Evolutionary conservation across 2,113 vertebrate genomes (phyloP).

Genomic region (Urocitellus parryii): DNA sequence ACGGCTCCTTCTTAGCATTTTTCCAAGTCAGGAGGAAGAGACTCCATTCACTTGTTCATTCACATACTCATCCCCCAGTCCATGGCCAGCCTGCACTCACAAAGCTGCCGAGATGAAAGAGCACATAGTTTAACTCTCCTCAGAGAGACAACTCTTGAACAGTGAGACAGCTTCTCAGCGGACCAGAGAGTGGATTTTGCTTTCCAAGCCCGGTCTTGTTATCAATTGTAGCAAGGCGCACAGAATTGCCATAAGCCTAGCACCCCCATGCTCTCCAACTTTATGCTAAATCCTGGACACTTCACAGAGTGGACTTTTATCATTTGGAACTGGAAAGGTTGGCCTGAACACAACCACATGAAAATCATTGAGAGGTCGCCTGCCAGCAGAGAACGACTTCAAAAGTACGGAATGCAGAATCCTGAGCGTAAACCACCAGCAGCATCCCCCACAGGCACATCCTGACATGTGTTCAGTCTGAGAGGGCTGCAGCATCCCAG

Average conservation of each 20-base stretch:
- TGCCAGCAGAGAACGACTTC: constrained; percentile 74
- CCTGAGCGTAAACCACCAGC: constrained; percentile 80
- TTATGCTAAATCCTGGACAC: constrained; percentile 59
- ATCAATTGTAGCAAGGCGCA: neutral
- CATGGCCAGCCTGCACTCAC: neutral
- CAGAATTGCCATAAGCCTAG: neutral
- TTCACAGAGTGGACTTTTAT: constrained; percentile 18
- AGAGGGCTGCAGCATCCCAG: constrained; percentile 83
- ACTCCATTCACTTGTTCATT: neutral
- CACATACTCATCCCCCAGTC: neutral
- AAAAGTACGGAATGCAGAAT: constrained; percentile 80
- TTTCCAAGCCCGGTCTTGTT: neutral
- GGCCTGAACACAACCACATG: constrained; percentile 81
- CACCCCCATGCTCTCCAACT: neutral
- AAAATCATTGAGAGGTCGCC: constrained; percentile 81
- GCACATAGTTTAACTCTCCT: neutral
- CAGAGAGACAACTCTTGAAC: neutral
- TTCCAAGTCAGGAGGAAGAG: neutral
- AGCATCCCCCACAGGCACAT: constrained; percentile 81
- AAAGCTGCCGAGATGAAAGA: neutral
- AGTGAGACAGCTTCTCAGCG: neutral
- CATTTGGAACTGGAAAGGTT: constrained; percentile 75
- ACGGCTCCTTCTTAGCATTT: neutral
- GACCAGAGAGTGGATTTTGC: no score
- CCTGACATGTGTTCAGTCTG: constrained; percentile 81